These are phyloP conservation scores for Euura saliciscinereae DNA, from an alignment of 1,140 invertebrate species.

Conservation along the genomic window DNA sequence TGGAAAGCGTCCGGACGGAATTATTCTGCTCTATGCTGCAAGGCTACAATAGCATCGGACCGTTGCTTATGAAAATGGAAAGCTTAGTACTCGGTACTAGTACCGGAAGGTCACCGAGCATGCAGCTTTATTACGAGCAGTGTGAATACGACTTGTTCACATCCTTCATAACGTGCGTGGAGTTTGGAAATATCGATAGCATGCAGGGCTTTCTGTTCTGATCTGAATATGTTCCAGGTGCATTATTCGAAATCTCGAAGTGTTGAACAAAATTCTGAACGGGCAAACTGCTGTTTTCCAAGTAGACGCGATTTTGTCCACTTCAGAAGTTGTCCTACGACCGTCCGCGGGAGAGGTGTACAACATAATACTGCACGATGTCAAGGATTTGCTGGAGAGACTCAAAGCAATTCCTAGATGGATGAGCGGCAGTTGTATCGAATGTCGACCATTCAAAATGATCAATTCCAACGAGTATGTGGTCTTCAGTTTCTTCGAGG, in stretches of 20 bases:
- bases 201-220: neutral
- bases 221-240: constrained; percentile 52
- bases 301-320: constrained; percentile 74
- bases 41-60: constrained; percentile 75
- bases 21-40: constrained; percentile 69
- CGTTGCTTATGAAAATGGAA: constrained; percentile 83
- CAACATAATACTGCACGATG: constrained; percentile 71
- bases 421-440: constrained; percentile 82
- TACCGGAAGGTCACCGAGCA: constrained; percentile 67
- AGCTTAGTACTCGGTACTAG: constrained; percentile 72
- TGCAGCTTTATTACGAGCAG: constrained; percentile 71
- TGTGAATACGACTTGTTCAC: constrained; percentile 75
- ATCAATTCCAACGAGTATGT: constrained; percentile 63
- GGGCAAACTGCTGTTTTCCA: constrained; percentile 72
- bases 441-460: constrained; percentile 67
- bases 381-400: constrained; percentile 71
- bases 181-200: neutral
- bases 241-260: constrained; percentile 72
- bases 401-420: constrained; percentile 80
- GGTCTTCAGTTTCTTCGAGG: constrained; percentile 77
- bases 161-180: constrained; percentile 60
- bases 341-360: constrained; percentile 78
- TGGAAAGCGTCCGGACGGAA: constrained; percentile 71
- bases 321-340: constrained; percentile 75
- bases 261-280: constrained; percentile 69